Conservation (phyloP, 2,797 vertebrate species). For the Remorina albescens region DNA sequence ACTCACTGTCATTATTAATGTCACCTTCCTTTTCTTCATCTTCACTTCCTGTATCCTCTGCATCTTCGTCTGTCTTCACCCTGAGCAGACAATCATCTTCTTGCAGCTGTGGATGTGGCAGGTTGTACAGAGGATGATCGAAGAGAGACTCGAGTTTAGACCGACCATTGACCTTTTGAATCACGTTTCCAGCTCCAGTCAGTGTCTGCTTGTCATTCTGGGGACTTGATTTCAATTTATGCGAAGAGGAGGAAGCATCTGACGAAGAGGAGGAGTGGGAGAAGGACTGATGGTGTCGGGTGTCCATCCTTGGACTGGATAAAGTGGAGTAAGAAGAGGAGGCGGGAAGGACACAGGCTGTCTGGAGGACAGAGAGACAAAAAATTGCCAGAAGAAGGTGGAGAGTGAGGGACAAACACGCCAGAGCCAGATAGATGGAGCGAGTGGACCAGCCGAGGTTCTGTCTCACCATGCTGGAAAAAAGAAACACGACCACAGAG, state of each 20-base stretch:
- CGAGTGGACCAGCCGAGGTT: constrained; percentile 63
- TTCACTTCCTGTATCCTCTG: constrained; percentile 36
- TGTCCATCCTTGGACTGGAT: constrained; percentile 40
- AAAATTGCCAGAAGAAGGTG: constrained; percentile 80
- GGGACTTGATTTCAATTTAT: constrained; percentile 30
- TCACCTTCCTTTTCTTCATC: constrained; percentile 39
- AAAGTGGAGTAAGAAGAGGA: constrained; percentile 56
- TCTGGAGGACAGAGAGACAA: constrained; percentile 72
- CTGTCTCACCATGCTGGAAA: constrained; percentile 67
- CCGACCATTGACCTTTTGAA: constrained; percentile 21
- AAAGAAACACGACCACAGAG: constrained; percentile 29
- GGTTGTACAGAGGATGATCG: constrained; percentile 86
- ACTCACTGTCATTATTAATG: constrained; percentile 51
- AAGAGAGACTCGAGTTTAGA: constrained; percentile 85
- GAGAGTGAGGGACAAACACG: constrained; percentile 75
- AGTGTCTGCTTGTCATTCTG: constrained; percentile 27
- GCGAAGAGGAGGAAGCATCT: constrained; percentile 50
- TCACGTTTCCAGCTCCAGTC: constrained; percentile 15
- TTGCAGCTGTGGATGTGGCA: constrained; percentile 67
- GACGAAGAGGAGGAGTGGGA: constrained; percentile 60
- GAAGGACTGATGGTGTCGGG: constrained; percentile 21
- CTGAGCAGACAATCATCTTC: constrained; percentile 87
- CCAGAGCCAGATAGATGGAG: constrained; percentile 76
- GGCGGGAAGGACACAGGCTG: constrained; percentile 61
- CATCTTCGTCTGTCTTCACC: constrained; percentile 75